phyloP scores from a whole-genome alignment of 37 sponge, comb jelly and placozoan genomes.

The Agelas oroides region DNA sequence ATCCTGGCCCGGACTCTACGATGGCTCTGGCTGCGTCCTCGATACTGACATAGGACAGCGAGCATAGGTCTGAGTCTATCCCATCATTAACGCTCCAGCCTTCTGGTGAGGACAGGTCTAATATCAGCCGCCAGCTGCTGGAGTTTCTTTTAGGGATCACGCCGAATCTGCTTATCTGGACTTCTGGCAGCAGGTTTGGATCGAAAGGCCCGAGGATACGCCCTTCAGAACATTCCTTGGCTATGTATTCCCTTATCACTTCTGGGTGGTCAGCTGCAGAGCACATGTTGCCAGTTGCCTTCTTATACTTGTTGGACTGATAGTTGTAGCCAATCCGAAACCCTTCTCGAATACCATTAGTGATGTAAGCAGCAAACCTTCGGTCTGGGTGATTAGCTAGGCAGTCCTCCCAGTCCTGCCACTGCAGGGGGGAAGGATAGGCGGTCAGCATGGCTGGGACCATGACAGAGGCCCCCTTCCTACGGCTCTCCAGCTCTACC shows the following conservation, averaged over 20 bases:
- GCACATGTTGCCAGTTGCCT: too few relatives aligned
- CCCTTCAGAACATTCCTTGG: background rate
- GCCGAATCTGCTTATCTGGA: background rate
- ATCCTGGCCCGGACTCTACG: background rate
- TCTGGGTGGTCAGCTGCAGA: too few relatives aligned
- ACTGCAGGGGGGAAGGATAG: background rate
- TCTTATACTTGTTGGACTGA: too few relatives aligned
- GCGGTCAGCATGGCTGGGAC: too few relatives aligned
- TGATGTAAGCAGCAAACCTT: too few relatives aligned
- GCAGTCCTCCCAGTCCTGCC: background rate
- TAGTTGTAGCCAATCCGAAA: background rate
- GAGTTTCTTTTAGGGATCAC: background rate
- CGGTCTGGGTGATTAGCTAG: background rate
- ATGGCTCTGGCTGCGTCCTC: background rate
- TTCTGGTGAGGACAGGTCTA: conserved; percentile 15
- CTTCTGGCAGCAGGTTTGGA: background rate
- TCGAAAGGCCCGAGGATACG: too few relatives aligned
- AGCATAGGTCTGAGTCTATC: background rate
- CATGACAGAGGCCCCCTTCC: too few relatives aligned
- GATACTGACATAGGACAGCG: background rate
- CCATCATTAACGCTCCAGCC: conserved; percentile 18
- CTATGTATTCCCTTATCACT: background rate
- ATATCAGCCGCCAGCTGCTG: conserved; percentile 2
- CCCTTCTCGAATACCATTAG: too few relatives aligned
- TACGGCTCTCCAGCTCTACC: too few relatives aligned